Base-by-base conservation (phyloP, 2,888 invertebrate species). In the Barypeithes pellucidus region DNA sequence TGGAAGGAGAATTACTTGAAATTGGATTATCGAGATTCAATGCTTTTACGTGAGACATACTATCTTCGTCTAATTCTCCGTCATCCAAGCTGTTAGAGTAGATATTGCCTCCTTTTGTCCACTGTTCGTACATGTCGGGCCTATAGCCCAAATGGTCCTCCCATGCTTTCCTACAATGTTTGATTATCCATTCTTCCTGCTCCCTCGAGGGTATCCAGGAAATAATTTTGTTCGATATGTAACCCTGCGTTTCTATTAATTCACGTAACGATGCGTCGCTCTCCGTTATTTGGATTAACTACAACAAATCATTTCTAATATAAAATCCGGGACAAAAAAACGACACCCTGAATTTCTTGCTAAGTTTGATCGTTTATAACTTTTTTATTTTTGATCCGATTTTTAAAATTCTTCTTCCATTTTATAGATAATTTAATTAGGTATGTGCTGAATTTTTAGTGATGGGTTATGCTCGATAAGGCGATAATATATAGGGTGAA, bases 131-230 rank as follows among this genome's bases (percentile, higher is more conserved):
- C 8, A 91, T 80, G 12, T 88, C 86, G 0, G 84, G 83, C 0
- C 86, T 85, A 68, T 89, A 89, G 0, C 91, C 91, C 0, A 89
- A 84, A 8, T 88, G 87, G 66, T 86, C 85, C 45, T 89, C 88
- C 80, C 89, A 89, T 33, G 87, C 89, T 52, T 88, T 89, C 39
- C 92, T 88, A 81, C 93, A 93, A 78, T 91, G 89, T 7, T 87
- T 86, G 33, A 88, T 79, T 73, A 93, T 93, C 93, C 93, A 93
- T 71, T 87, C 85, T 77, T 89, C 89, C 79, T 92, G 91, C 5
- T 82, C 12, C 3, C 61, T 12, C 18, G 67, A 50, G 41, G 75
- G 75, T 12, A 75, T 72, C 72, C 72, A 72, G 3, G 41, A 54
- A 9, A 72, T 59, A 0, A 18, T n/a, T 24, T 52, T 62, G 0